Conservation (phyloP, 1,140 invertebrate genomes). For the Drosophila novamexicana region DNA sequence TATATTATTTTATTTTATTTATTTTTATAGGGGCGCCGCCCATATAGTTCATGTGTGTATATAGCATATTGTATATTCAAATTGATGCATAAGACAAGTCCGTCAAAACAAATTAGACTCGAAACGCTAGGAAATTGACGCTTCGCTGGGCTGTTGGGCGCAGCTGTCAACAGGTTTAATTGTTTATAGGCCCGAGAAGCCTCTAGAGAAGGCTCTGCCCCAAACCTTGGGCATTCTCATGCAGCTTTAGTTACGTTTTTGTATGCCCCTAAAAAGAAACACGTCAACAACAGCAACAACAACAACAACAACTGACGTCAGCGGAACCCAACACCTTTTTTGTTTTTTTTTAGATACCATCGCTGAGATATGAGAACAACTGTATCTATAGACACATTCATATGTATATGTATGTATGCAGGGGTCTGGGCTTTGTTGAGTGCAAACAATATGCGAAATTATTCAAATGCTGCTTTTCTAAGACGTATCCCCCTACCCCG, state of each 20-base stretch:
- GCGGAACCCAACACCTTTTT: slow-evolving; percentile 48
- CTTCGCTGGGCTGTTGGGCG: not conserved
- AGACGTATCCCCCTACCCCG: not conserved
- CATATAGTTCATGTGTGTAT: not conserved
- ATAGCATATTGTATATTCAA: slow-evolving; percentile 1
- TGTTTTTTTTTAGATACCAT: slow-evolving; percentile 17
- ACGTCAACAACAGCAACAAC: too few species aligned
- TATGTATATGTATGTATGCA: slow-evolving; percentile 16
- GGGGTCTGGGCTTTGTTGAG: slow-evolving; percentile 29
- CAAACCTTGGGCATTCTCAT: slow-evolving; percentile 15
- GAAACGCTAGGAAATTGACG: slow-evolving; percentile 12
- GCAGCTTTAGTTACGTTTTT: not conserved
- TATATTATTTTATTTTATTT: slow-evolving; percentile 7
- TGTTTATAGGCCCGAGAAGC: not conserved
- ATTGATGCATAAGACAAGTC: slow-evolving; percentile 11
- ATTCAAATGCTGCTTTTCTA: slow-evolving; percentile 50
- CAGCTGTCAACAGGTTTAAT: not conserved
- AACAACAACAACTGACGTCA: slow-evolving; percentile 35
- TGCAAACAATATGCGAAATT: slow-evolving; percentile 75
- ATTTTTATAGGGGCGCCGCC: slow-evolving; percentile 19
- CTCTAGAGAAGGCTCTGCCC: not conserved
- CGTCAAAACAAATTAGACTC: slow-evolving; percentile 35
- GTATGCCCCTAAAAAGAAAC: not conserved
- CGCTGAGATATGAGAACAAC: slow-evolving; percentile 35
- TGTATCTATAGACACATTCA: slow-evolving; percentile 40